Evolutionary conservation across 2,888 invertebrate genomes (phyloP).

Genomic region (Caenorhabditis virilis): DNA sequence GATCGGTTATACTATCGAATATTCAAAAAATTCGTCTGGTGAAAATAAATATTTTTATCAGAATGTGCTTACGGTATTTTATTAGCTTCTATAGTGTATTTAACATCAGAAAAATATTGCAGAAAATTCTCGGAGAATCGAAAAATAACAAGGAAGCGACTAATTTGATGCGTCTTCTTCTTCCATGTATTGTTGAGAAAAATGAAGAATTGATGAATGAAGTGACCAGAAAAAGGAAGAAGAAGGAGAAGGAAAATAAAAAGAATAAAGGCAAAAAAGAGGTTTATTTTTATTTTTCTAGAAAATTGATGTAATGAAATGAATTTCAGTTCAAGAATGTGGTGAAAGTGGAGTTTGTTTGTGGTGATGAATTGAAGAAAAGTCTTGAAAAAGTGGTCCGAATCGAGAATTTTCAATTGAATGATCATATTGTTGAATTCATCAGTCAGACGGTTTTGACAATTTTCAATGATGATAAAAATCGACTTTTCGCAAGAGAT

Average conservation of each 20-base stretch:
- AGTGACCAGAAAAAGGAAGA: constrained; percentile 31
- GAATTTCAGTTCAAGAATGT: constrained; percentile 4
- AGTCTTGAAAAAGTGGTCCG: constrained; percentile 20
- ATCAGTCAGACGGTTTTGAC: constrained; percentile 18
- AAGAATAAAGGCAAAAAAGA: constrained; percentile 31
- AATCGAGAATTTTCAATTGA: constrained; percentile 27
- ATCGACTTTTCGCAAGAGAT: constrained; percentile 29
- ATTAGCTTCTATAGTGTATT: background rate
- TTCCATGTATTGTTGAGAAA: constrained; percentile 18
- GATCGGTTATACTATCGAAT: constrained; percentile 39
- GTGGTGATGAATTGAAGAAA: constrained; percentile 18
- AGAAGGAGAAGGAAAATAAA: constrained; percentile 28
- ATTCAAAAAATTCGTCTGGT: constrained; percentile 23
- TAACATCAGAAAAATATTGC: constrained; percentile 6
- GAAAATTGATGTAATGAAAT: background rate
- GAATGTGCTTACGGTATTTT: constrained; percentile 23
- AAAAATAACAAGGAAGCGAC: constrained; percentile 21
- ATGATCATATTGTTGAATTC: constrained; percentile 23
- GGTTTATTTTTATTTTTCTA: background rate
- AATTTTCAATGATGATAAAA: constrained; percentile 25
- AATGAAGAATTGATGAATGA: constrained; percentile 30
- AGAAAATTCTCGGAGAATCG: constrained; percentile 27
- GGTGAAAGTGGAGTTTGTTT: constrained; percentile 20
- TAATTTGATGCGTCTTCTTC: constrained; percentile 23
- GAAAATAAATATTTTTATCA: constrained; percentile 25